A percentile compares a stretch with the other conserved stretches of the same genome.
Conservation (phyloP, 2,797 vertebrate species). For the Cacajao melanocephalus region DNA sequence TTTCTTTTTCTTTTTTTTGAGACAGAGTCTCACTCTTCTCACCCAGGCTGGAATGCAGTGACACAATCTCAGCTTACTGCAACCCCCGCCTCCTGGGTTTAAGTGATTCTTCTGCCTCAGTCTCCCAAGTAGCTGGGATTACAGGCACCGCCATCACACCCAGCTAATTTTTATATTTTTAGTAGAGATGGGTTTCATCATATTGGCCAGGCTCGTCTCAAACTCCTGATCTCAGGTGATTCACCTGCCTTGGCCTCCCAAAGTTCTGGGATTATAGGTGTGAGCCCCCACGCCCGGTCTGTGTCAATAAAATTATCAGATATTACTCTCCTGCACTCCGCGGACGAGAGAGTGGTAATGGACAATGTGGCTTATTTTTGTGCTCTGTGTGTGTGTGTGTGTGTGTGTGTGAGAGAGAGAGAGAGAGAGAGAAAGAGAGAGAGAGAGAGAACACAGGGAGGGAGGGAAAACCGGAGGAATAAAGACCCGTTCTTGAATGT, state of each 20-base stretch:
- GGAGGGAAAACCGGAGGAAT: background rate
- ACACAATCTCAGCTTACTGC: too few relatives aligned
- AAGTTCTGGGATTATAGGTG: background rate
- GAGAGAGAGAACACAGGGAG: accelerated
- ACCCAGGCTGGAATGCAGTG: too few relatives aligned
- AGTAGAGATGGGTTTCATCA: too few relatives aligned
- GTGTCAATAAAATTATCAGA: background rate
- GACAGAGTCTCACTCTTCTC: too few relatives aligned
- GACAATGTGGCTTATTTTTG: background rate
- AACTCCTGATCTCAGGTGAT: background rate
- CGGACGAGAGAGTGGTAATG: background rate
- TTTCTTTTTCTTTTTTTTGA: background rate
- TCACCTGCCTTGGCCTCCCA: background rate
- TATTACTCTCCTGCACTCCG: background rate
- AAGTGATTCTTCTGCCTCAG: too few relatives aligned
- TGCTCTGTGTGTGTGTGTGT: background rate
- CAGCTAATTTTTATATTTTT: too few relatives aligned
- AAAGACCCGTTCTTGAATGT: background rate
- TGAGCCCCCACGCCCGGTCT: background rate
- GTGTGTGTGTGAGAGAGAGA: background rate
- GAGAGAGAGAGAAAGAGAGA: background rate
- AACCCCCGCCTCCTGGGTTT: too few relatives aligned
- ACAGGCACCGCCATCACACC: too few relatives aligned
- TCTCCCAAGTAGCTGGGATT: too few relatives aligned
- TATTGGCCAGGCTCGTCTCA: too few relatives aligned